phyloP scores from a whole-genome alignment of 2,888 invertebrate genomes.

The Heteromyza rotundicornis region DNA sequence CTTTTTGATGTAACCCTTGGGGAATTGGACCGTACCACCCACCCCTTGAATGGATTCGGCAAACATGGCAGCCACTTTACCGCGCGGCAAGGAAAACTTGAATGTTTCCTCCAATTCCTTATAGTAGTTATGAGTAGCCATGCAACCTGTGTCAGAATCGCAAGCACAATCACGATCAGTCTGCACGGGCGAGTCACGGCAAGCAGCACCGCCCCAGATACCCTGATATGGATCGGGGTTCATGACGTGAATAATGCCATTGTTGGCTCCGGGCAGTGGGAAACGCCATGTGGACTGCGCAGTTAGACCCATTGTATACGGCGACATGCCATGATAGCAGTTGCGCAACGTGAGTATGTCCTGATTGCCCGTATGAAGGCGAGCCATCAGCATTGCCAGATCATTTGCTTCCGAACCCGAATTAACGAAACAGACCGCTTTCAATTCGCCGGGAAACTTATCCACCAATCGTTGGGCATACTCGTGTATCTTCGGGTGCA shows the following conservation, averaged over 20 bases:
- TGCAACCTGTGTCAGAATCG: constrained; percentile 65
- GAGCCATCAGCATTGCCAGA: constrained; percentile 85
- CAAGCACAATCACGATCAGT: constrained; percentile 74
- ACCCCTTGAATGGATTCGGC: constrained; percentile 97
- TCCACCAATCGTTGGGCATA: constrained; percentile 82
- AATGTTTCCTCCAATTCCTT: constrained; percentile 76
- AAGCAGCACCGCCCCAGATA: constrained; percentile 85
- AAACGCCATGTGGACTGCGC: constrained; percentile 82
- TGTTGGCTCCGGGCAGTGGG: constrained; percentile 71
- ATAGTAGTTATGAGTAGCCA: constrained; percentile 80
- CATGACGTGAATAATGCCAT: constrained; percentile 85
- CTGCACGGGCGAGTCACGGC: constrained; percentile 87
- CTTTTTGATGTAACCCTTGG: constrained; percentile 82
- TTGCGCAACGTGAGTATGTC: constrained; percentile 88
- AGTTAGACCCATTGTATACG: constrained; percentile 81
- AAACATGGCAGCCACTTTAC: constrained; percentile 85
- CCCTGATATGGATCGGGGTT: constrained; percentile 93
- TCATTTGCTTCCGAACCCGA: constrained; percentile 99
- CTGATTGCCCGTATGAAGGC: constrained; percentile 82
- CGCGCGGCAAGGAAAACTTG: constrained; percentile 77
- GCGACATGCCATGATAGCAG: constrained; percentile 91
- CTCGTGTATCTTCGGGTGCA: constrained; percentile 88
- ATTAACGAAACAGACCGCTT: constrained; percentile 92
- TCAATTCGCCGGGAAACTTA: constrained; percentile 85
- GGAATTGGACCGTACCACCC: constrained; percentile 92